Conservation (phyloP, 2,888 invertebrate species). For the Cryptophagus acutangulus region DNA sequence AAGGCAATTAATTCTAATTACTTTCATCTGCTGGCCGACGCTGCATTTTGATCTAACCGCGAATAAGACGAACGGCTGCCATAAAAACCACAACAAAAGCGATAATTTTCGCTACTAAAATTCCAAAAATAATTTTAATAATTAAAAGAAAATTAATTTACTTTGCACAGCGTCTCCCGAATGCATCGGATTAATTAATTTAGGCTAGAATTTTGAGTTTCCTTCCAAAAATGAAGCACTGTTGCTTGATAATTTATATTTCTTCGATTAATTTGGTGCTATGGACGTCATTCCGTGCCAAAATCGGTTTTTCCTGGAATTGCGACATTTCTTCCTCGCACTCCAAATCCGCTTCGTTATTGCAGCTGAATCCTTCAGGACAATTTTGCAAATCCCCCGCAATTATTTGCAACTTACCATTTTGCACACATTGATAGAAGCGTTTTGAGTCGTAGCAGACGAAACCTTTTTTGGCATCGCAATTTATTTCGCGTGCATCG, state of each 20-base stretch:
- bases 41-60: too few relatives aligned
- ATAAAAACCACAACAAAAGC: too few relatives aligned
- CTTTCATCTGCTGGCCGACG: too few relatives aligned
- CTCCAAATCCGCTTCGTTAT: conserved; percentile 25
- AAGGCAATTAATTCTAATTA: too few relatives aligned
- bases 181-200: too few relatives aligned
- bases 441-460: conserved; percentile 24
- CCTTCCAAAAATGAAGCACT: too few relatives aligned
- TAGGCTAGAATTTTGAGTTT: too few relatives aligned
- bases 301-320: neutral
- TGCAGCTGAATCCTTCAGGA: conserved; percentile 29
- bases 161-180: too few relatives aligned
- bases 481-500: conserved; percentile 18
- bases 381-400: conserved; percentile 26
- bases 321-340: conserved; percentile 20
- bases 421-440: conserved; percentile 27
- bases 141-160: too few relatives aligned
- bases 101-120: too few relatives aligned
- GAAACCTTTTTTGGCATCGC: conserved; percentile 24
- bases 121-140: too few relatives aligned
- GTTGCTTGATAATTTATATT: neutral
- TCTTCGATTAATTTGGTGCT: neutral
- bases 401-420: conserved; percentile 20
- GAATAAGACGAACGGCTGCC: too few relatives aligned
- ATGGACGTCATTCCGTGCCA: neutral